A percentile compares a stretch with the other conserved stretches of the same genome.
These are phyloP conservation scores for Sclerurus mexicanus DNA, from an alignment of 2,113 vertebrate species.

Conservation along the genomic window DNA sequence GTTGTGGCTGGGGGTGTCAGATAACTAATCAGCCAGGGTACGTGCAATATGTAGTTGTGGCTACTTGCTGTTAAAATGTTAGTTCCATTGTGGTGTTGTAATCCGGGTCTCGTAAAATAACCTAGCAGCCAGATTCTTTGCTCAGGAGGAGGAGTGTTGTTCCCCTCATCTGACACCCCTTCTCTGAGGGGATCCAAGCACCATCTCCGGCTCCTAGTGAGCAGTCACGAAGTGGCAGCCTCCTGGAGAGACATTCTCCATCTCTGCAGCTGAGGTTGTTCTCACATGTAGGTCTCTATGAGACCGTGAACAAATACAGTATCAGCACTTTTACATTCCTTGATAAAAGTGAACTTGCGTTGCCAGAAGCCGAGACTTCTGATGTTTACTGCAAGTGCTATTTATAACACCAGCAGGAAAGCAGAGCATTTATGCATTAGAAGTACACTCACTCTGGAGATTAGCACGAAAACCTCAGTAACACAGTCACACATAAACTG, in stretches of 20 bases:
- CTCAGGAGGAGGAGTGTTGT: not conserved
- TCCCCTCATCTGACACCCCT: not conserved
- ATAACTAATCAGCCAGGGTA: not conserved
- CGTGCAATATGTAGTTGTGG: not conserved
- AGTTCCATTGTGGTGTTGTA: not conserved
- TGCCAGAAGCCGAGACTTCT: not conserved
- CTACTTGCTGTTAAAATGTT: not conserved
- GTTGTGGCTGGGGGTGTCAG: not conserved
- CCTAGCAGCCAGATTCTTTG: not conserved
- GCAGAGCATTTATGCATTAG: not conserved
- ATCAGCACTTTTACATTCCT: not conserved
- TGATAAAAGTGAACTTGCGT: not conserved
- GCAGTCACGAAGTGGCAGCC: not conserved
- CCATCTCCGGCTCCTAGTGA: not conserved
- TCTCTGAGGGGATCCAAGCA: not conserved
- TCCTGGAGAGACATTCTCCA: not conserved
- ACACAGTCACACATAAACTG: not conserved
- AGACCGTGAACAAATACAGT: not conserved
- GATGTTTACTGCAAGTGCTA: not conserved
- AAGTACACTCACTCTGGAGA: not conserved
- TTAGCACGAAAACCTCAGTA: not conserved
- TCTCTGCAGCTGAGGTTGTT: not conserved
- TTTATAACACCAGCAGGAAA: not conserved
- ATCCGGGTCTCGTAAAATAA: not conserved
- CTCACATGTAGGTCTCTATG: not conserved